A percentile compares a stretch with the other conserved stretches of the same genome.
These are phyloP conservation scores for Andrena flavipes DNA, from an alignment of 2,888 invertebrate species.

Conservation along the genomic window DNA sequence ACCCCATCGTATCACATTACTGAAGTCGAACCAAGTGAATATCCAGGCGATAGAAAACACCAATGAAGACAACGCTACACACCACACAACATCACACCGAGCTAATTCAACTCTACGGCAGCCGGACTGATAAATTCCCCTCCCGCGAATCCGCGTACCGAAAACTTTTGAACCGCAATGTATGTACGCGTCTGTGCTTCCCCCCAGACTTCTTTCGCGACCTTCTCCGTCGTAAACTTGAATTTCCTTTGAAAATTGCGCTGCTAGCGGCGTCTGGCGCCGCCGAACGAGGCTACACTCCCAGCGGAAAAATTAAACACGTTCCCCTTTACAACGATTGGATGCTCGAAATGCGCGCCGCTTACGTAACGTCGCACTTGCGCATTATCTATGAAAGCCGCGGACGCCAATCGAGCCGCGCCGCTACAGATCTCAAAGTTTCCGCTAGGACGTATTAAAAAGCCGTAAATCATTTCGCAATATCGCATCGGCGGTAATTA, in stretches of 20 bases:
- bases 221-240: neutral
- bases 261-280: constrained; percentile 3
- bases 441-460: constrained; percentile 35
- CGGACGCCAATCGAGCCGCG: neutral
- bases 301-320: neutral
- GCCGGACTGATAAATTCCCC: neutral
- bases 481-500: constrained; percentile 23
- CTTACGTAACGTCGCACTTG: constrained; percentile 18
- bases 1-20: too few relatives aligned
- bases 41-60: too few relatives aligned
- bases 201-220: neutral
- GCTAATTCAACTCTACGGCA: neutral
- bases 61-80: too few relatives aligned
- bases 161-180: neutral
- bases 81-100: too few relatives aligned
- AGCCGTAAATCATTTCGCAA: constrained; percentile 27
- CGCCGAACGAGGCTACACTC: neutral
- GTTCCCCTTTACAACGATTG: neutral
- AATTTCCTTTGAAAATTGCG: constrained; percentile 2
- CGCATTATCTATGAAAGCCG: constrained; percentile 33
- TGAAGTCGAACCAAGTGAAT: too few relatives aligned
- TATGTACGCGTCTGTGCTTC: neutral
- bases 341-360: constrained; percentile 6
- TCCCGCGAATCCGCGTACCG: neutral
- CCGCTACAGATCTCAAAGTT: constrained; percentile 30